Conservation (phyloP, 2,888 invertebrate genomes). For the Diaperis boleti region DNA sequence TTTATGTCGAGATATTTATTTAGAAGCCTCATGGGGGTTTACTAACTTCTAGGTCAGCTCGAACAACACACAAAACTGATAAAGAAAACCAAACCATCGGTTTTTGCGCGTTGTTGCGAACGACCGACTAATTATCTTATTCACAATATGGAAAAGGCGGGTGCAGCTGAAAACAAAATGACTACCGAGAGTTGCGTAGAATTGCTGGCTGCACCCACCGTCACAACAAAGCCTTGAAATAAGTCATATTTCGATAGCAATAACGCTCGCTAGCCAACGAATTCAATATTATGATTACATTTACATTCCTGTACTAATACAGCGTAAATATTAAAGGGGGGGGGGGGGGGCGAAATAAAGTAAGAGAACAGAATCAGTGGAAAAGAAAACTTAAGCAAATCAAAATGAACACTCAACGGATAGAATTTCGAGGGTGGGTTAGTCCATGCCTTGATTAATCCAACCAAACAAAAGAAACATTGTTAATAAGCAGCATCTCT, state of each 20-base stretch:
- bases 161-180: conserved; percentile 27
- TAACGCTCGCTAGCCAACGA: conserved; percentile 43
- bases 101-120: conserved; percentile 25
- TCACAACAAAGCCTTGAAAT: conserved; percentile 53
- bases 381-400: conserved; percentile 16
- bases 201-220: conserved; percentile 53
- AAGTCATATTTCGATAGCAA: conserved; percentile 40
- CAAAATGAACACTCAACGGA: background rate
- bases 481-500: conserved; percentile 31
- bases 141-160: conserved; percentile 33
- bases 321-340: conserved; percentile 44
- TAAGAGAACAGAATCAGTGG: conserved; percentile 1
- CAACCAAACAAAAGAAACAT: background rate
- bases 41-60: conserved; percentile 52
- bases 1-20: conserved; percentile 53
- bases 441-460: conserved; percentile 8
- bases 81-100: background rate
- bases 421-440: conserved; percentile 28
- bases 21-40: conserved; percentile 59
- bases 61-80: conserved; percentile 32
- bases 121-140: conserved; percentile 37
- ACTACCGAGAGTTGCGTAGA: conserved; percentile 2
- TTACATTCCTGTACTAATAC: conserved; percentile 49
- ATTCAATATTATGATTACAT: conserved; percentile 47
- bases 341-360: background rate